A percentile compares a stretch with the other conserved stretches of the same genome.
These are phyloP conservation scores for Drosophila testacea DNA, from an alignment of 2,888 invertebrate species.

Conservation along the genomic window DNA sequence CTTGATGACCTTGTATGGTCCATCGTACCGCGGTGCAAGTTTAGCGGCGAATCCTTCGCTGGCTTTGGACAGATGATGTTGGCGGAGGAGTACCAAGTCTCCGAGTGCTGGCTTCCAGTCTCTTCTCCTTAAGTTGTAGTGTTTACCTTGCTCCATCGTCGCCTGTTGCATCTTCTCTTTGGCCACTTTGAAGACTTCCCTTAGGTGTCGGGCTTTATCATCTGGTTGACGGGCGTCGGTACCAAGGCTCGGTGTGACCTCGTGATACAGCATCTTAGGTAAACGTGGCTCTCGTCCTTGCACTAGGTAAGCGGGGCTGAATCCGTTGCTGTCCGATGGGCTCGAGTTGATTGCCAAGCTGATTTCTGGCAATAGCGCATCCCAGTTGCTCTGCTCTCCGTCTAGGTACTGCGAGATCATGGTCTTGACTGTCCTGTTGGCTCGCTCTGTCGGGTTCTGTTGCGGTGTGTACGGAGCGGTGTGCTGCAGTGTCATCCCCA, in stretches of 20 bases:
- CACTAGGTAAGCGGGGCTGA: background rate
- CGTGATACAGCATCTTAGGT: too few species aligned
- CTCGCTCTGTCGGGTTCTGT: background rate
- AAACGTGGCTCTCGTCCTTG: constrained; percentile 13
- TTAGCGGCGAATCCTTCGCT: constrained; percentile 15
- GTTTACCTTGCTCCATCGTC: background rate
- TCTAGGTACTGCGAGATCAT: constrained; percentile 19
- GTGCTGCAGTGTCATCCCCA: background rate
- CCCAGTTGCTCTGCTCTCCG: background rate
- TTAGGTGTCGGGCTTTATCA: too few species aligned
- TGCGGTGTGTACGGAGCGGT: background rate
- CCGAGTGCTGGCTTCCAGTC: constrained; percentile 15
- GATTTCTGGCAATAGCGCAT: background rate
- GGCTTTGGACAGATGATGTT: constrained; percentile 7
- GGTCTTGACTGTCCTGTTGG: constrained; percentile 20
- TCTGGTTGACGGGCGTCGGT: too few species aligned
- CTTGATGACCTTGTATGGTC: constrained; percentile 7
- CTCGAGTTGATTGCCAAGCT: background rate
- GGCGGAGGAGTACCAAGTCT: background rate
- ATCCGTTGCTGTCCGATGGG: too few species aligned
- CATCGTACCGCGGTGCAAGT: constrained; percentile 15
- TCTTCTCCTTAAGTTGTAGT: too few species aligned
- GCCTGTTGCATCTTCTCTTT: too few species aligned
- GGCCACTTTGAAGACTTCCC: too few species aligned
- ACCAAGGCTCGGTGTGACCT: too few species aligned